phyloP scores from a whole-genome alignment of 2,113 vertebrate species.

The Ascaphus truei region DNA sequence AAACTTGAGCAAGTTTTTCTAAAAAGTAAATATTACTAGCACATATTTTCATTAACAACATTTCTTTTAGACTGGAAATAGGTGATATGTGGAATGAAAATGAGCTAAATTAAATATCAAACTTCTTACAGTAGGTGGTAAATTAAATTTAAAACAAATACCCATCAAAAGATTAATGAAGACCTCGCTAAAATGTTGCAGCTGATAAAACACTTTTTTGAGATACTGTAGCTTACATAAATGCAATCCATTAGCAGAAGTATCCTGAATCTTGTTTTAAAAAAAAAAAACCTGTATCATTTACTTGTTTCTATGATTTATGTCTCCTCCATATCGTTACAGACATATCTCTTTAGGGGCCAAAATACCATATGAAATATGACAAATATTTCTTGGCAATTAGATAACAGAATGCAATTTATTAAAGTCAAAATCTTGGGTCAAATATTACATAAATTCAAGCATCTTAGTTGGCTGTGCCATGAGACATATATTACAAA shows the following conservation, averaged over 20 bases:
- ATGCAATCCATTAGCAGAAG: slow-evolving; percentile 6
- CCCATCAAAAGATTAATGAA: slow-evolving; percentile 6
- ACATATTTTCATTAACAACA: neutral
- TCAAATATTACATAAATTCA: neutral
- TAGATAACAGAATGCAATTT: neutral
- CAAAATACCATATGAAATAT: neutral
- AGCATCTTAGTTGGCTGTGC: neutral
- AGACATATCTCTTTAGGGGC: neutral
- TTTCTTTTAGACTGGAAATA: slow-evolving; percentile 13
- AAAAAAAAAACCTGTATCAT: slow-evolving; percentile 18
- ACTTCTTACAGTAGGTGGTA: neutral
- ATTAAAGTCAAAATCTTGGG: neutral
- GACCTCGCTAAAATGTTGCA: slow-evolving; percentile 1
- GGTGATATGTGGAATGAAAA: neutral
- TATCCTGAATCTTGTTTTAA: neutral
- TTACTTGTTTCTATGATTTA: slow-evolving; percentile 13
- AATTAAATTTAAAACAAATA: slow-evolving; percentile 27
- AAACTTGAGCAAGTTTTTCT: neutral
- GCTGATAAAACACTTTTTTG: neutral
- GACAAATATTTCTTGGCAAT: neutral
- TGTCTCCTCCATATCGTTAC: neutral
- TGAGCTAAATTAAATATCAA: slow-evolving; percentile 15
- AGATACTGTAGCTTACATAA: neutral
- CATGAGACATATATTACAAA: neutral
- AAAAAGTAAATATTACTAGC: neutral